Evolutionary conservation across 2,888 invertebrate species (phyloP), one percentile per base, ranked within the genome.

Genomic region (Ferrisia virgata): DNA sequence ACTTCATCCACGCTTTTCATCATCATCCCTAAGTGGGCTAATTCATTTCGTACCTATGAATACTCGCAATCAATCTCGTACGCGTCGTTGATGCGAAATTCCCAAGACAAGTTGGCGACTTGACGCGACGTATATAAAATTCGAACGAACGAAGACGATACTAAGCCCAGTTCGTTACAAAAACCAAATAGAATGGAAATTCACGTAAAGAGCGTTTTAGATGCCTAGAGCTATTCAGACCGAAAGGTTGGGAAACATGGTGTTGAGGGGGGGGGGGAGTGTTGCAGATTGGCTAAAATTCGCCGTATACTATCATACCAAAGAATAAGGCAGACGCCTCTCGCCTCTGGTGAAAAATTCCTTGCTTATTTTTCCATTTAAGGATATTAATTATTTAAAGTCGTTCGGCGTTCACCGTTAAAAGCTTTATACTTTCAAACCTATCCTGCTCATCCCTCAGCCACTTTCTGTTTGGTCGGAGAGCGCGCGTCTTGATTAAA

Each of bases 301-400:
- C 22, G 6, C 9, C n/a, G n/a, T n/a, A n/a, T n/a, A n/a, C n/a
- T 47, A 47, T 0, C n/a, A n/a, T 13, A 58, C 8, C 64, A 15
- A 28, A 15, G 28, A 64, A 64, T 64, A 64, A 64, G 28, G 64
- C 64, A n/a, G n/a, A n/a, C n/a, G n/a, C n/a, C n/a, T n/a, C n/a
- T n/a, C n/a, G 64, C 64, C 64, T 64, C 28, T 28, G 64, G 72
- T 31, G 72, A 36, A 76, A 76, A 76, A 28, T 76, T 76, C 36
- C 2, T 18, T 18, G 11, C 13, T 33, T 76, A 76, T 76, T 76
- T 76, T 76, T 76, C 72, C 36, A 76, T 76, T 76, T 76, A 76
- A 76, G 72, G 36, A 76, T 36, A 76, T 76, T 76, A 76, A 76
- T 76, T 76, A 76, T 76, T 76, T 76, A 76, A 76, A 76, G 72